Evolutionary conservation across 2,113 vertebrate species (phyloP).

Genomic region (western clawed frog (Xenopus tropicalis)): UCB_Xtro_10.0 CM004452.2:48010501-48011000

Average conservation of each 20-base stretch:
- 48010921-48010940: not conserved
- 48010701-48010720: not conserved
- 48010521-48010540: too few relatives aligned
- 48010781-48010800: constrained; percentile 13
- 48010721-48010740: constrained; percentile 22
- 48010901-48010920: not conserved
- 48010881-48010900: not conserved
- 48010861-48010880: not conserved
- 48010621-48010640: too few relatives aligned
- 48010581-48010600: too few relatives aligned
- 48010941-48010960: not conserved
- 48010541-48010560: too few relatives aligned
- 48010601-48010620: not conserved
- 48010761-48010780: not conserved
- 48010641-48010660: not conserved
- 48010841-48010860: not conserved
- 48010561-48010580: too few relatives aligned
- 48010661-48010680: not conserved
- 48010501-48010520: not conserved
- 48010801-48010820: not conserved
- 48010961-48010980: not conserved
- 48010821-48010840: not conserved
- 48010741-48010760: constrained; percentile 1
- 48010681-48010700: not conserved
- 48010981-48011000: too few relatives aligned